Evolutionary conservation across 2,113 vertebrate species (phyloP).

Genomic region (Sylvilagus bachmani): DNA sequence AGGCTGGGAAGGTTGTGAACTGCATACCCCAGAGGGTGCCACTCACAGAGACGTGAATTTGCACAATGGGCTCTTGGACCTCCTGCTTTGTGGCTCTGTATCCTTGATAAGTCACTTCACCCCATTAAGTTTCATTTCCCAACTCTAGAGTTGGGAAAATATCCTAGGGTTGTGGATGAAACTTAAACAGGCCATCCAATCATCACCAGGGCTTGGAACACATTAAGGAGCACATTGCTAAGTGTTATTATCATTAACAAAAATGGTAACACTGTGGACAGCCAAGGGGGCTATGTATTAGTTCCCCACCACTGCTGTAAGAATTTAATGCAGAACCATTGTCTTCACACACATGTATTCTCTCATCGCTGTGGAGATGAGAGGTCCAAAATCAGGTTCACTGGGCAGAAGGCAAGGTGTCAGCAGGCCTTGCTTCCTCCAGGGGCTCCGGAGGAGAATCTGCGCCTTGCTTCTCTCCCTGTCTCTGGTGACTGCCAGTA

Average conservation of each 20-base stretch:
- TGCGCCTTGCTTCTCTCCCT: neutral
- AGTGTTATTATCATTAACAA: neutral
- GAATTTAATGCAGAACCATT: neutral
- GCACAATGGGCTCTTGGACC: neutral
- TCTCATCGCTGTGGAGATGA: neutral
- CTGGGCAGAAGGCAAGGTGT: neutral
- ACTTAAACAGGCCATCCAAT: neutral
- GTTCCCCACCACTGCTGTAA: neutral
- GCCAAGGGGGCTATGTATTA: neutral
- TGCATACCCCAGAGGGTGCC: neutral
- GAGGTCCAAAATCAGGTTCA: neutral
- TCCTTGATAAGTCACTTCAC: neutral
- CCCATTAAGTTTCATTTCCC: neutral
- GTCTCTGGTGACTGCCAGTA: neutral
- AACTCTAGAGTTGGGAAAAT: neutral
- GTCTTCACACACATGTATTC: neutral
- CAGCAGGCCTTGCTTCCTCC: neutral
- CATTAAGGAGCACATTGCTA: neutral
- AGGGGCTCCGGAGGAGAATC: neutral
- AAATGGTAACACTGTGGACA: neutral
- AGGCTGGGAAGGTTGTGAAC: neutral
- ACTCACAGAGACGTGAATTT: neutral
- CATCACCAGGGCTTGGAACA: neutral
- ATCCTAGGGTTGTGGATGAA: neutral
- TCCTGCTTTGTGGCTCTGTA: neutral